phyloP scores from a whole-genome alignment of 2,888 invertebrate species.

The Rhimphoctona megacephalus region DNA sequence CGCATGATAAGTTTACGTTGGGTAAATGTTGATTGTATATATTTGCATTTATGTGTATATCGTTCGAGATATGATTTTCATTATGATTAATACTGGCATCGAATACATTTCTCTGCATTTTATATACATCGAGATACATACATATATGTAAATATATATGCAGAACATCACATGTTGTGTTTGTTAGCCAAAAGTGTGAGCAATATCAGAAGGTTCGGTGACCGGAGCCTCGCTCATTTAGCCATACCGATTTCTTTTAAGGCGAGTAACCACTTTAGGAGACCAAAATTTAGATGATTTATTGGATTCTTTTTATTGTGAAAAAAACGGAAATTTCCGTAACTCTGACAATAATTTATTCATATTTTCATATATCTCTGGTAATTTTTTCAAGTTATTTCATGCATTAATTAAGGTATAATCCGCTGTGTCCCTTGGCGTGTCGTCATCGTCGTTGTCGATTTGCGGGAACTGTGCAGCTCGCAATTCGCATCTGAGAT shows the following conservation, averaged over 20 bases:
- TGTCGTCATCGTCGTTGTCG: too few relatives aligned
- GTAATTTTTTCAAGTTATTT: too few relatives aligned
- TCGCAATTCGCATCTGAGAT: too few relatives aligned
- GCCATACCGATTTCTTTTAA: conserved; percentile 12
- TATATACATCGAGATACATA: background rate
- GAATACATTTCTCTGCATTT: conserved; percentile 8
- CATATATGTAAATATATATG: conserved; percentile 22
- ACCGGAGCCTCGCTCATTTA: conserved; percentile 39
- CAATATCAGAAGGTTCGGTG: conserved; percentile 41
- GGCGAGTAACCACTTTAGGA: too few relatives aligned
- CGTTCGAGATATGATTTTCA: conserved; percentile 27
- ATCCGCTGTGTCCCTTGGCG: too few relatives aligned
- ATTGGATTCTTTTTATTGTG: too few relatives aligned
- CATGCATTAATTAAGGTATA: too few relatives aligned
- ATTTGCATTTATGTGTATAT: conserved; percentile 6
- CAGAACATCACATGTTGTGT: conserved; percentile 46
- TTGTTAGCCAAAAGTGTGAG: conserved; percentile 56
- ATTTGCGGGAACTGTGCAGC: too few relatives aligned
- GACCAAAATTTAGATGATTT: too few relatives aligned
- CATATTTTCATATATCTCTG: too few relatives aligned
- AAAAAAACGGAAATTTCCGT: too few relatives aligned
- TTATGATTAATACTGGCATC: conserved; percentile 57
- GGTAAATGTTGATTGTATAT: conserved; percentile 8
- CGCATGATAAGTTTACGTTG: conserved; percentile 54
- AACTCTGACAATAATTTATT: too few relatives aligned